Evolutionary conservation across 2,888 invertebrate genomes (phyloP).

Genomic region (Dasysyrphus tricinctus): DNA sequence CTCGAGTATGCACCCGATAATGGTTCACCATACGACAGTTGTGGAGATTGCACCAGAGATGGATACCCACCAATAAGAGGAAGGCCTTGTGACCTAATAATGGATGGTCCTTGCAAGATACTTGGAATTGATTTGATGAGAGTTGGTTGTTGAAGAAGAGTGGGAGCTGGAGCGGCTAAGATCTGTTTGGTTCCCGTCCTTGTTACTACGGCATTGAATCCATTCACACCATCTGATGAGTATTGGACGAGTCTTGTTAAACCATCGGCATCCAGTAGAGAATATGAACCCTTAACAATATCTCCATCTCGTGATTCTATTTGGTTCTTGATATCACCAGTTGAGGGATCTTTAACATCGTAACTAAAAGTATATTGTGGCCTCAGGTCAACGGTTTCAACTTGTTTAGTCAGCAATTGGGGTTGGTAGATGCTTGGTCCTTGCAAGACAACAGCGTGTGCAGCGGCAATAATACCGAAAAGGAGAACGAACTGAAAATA

Average conservation of each 20-base stretch:
- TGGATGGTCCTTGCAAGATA: not conserved
- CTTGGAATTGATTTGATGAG: slow-evolving; percentile 36
- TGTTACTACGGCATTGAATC: slow-evolving; percentile 84
- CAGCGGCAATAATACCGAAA: slow-evolving; percentile 29
- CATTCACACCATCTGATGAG: slow-evolving; percentile 82
- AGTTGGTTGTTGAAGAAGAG: not conserved
- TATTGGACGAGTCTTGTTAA: slow-evolving; percentile 83
- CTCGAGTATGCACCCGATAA: slow-evolving; percentile 50
- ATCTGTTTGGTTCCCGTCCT: slow-evolving; percentile 79
- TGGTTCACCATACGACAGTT: slow-evolving; percentile 27
- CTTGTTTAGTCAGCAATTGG: slow-evolving; percentile 47
- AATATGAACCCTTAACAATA: slow-evolving; percentile 83
- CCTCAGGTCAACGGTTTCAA: slow-evolving; percentile 57
- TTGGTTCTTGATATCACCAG: slow-evolving; percentile 83
- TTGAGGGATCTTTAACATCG: slow-evolving; percentile 81
- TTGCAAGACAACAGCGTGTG: slow-evolving; percentile 27
- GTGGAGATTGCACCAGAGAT: slow-evolving; percentile 39
- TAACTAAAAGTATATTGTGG: slow-evolving; percentile 80
- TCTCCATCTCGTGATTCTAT: slow-evolving; percentile 83
- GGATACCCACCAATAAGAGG: not conserved
- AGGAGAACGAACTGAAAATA: slow-evolving; percentile 39
- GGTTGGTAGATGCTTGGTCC: slow-evolving; percentile 37
- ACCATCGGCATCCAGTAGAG: slow-evolving; percentile 83
- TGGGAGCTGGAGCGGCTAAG: slow-evolving; percentile 43
- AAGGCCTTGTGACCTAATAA: not conserved